Evolutionary conservation across 2,888 invertebrate genomes (phyloP), one percentile per base, ranked within the genome.

Genomic region (Tenthredo scrophulariae): DNA sequence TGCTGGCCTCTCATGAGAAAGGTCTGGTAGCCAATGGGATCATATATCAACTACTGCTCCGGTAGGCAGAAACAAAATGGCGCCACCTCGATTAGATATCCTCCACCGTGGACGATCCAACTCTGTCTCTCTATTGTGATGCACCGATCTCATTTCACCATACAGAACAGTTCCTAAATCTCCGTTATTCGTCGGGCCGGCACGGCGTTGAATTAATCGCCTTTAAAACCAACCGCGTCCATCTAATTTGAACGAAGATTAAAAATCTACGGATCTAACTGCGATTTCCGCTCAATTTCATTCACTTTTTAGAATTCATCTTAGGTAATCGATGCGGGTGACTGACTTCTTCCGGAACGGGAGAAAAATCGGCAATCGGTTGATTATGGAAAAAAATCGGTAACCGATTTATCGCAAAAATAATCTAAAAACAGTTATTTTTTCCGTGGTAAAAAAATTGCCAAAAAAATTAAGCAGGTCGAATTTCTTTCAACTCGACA

Each of bases 21-120:
- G 91, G 91, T 91, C 67, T 92, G 91, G 91, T 92, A 92, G 92
- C 92, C 92, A 92, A 92, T 92, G 90, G 90, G 91, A 92, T 92
- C 91, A 92, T 92, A 92, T 91, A 92, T 92, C 92, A 92, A 92
- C 91, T 90, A 91, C 91, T 91, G 90, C 90, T 90, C 87, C 90
- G 89, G 91, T 91, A 91, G 90, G 90, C 89, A 89, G 89, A 88
- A 90, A 90, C 90, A 90, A 90, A 90, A 90, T 90, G 90, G 90
- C 89, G 89, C 75, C 84, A 80, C 58, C 85, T 29, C 79, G 70
- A 77, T 84, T 86, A 86, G 85, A 75, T 50, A 43, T 77, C 77
- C 77, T 80, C 58, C 62, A 77, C 77, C 54, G 29, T 33, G 15
- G 77, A 54, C 50, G 77, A 77, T 74, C 72, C 43, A 43, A 43